Evolutionary conservation across 2,888 invertebrate species (phyloP).

Genomic region (Schizotus pectinicornis): DNA sequence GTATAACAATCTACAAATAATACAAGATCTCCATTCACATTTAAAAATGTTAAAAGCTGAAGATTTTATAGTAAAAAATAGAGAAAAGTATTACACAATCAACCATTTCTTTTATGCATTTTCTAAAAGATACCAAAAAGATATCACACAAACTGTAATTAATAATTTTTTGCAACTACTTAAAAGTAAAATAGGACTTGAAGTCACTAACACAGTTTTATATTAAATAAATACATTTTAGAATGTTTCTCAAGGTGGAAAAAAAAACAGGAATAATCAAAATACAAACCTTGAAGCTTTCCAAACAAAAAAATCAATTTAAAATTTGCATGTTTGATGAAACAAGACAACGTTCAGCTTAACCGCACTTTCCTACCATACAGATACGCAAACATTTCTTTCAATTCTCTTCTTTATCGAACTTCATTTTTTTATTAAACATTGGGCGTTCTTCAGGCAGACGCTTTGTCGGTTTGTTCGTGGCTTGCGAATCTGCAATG

Average conservation of each 20-base stretch:
- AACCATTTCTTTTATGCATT: slow-evolving; percentile 27
- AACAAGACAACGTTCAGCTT: slow-evolving; percentile 7
- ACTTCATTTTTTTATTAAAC: slow-evolving; percentile 50
- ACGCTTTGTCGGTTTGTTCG: slow-evolving; percentile 52
- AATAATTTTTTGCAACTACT: slow-evolving; percentile 24
- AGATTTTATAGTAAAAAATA: slow-evolving; percentile 23
- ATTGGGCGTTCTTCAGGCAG: slow-evolving; percentile 42
- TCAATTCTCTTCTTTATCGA: slow-evolving; percentile 51
- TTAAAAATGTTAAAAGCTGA: slow-evolving; percentile 24
- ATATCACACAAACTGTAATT: slow-evolving; percentile 31
- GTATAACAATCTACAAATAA: slow-evolving; percentile 34
- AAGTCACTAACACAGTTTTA: slow-evolving; percentile 27
- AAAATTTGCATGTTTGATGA: slow-evolving; percentile 15
- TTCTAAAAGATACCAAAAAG: slow-evolving; percentile 31
- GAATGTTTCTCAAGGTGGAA: slow-evolving; percentile 15
- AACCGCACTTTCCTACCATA: slow-evolving; percentile 3
- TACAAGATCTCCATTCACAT: slow-evolving; percentile 28
- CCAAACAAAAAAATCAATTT: too few relatives aligned
- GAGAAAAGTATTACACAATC: slow-evolving; percentile 26
- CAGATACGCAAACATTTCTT: slow-evolving; percentile 30
- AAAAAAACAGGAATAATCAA: slow-evolving; percentile 16
- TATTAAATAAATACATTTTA: slow-evolving; percentile 26
- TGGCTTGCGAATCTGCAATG: slow-evolving; percentile 51
- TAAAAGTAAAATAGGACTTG: slow-evolving; percentile 31
- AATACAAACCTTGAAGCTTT: too few relatives aligned